A percentile compares a stretch with the other conserved stretches of the same genome.
Evolutionary conservation across 2,888 invertebrate species (phyloP).

Genomic region (Pteria penguin): DNA sequence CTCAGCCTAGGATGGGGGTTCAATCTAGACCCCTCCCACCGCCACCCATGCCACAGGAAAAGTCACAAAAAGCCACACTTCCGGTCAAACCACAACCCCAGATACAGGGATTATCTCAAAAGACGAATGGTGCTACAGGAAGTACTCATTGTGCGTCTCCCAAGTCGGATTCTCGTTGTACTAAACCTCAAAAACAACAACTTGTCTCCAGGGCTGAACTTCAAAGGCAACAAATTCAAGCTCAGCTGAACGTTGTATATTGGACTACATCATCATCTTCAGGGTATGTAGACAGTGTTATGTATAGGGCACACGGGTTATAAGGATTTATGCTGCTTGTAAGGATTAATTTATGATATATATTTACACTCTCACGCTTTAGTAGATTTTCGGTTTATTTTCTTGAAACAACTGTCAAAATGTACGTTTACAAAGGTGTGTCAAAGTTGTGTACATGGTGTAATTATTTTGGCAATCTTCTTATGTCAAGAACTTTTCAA

Average conservation of each 20-base stretch:
- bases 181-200: constrained; percentile 49
- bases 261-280: constrained; percentile 45
- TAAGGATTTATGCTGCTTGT: too few relatives aligned
- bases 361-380: too few relatives aligned
- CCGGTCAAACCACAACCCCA: not conserved
- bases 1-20: not conserved
- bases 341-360: too few relatives aligned
- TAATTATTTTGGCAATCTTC: too few relatives aligned
- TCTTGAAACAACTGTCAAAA: too few relatives aligned
- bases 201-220: constrained; percentile 6
- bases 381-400: too few relatives aligned
- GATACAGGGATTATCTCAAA: not conserved
- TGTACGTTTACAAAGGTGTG: too few relatives aligned
- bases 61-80: not conserved
- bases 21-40: not conserved
- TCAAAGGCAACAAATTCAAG: constrained; percentile 27
- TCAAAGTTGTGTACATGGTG: too few relatives aligned
- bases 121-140: not conserved
- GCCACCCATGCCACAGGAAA: constrained; percentile 7
- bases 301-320: too few relatives aligned
- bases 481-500: too few relatives aligned
- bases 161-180: not conserved
- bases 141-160: not conserved
- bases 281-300: constrained; percentile 27
- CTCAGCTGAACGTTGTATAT: constrained; percentile 31